These are phyloP conservation scores for Malurus cyaneus DNA, from an alignment of 2,113 vertebrate genomes.

Conservation along the genomic window DNA sequence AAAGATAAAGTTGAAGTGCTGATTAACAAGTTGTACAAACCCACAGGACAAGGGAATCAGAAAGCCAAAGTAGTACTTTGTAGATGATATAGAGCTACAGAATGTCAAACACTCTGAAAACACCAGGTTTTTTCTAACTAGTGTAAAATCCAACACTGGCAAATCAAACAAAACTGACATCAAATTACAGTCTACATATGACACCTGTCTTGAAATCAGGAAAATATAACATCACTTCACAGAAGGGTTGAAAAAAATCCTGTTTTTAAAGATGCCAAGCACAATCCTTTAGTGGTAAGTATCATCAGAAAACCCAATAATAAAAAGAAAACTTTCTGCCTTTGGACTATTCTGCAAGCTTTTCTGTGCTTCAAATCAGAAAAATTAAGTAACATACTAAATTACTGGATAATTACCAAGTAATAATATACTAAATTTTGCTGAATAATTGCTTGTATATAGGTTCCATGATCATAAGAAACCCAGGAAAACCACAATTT, in stretches of 20 bases:
- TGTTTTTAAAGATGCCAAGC: not conserved
- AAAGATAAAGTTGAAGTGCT: not conserved
- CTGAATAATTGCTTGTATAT: not conserved
- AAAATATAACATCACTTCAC: accelerated
- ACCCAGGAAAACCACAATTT: not conserved
- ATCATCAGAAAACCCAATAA: not conserved
- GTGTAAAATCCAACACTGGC: not conserved
- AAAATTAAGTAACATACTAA: not conserved
- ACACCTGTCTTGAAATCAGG: not conserved
- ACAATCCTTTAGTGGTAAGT: not conserved
- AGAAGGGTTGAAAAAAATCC: not conserved
- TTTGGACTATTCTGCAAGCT: not conserved
- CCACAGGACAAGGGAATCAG: not conserved
- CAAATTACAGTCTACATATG: not conserved
- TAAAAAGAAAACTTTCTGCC: not conserved
- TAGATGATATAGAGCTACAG: not conserved
- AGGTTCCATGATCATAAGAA: not conserved
- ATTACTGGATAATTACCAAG: not conserved
- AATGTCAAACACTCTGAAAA: not conserved
- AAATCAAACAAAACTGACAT: not conserved
- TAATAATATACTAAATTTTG: not conserved
- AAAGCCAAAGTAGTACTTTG: accelerated
- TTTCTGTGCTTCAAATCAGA: not conserved
- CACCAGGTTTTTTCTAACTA: not conserved
- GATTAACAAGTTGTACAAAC: not conserved